A percentile compares a stretch with the other conserved stretches of the same genome.
Evolutionary conservation across 2,113 vertebrate genomes (phyloP).

Genomic region (Carollia perspicillata): DNA sequence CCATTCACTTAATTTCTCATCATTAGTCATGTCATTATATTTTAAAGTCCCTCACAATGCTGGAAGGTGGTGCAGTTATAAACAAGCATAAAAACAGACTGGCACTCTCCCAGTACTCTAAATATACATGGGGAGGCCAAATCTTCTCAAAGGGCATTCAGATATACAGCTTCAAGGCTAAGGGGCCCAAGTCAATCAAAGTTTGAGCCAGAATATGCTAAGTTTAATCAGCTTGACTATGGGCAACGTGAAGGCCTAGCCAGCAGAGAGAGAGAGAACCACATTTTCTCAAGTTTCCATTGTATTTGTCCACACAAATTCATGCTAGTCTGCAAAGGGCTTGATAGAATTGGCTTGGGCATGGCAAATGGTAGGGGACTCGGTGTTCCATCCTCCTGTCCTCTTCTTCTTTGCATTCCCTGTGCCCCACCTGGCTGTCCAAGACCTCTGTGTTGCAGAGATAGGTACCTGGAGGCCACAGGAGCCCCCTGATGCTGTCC

Average conservation of each 20-base stretch:
- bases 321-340: not conserved
- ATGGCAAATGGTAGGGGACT: not conserved
- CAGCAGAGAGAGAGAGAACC: not conserved
- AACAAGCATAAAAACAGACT: constrained; percentile 46
- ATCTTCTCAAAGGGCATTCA: constrained; percentile 35
- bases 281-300: not conserved
- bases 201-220: constrained; percentile 34
- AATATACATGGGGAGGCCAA: not conserved
- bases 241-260: not conserved
- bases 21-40: constrained; percentile 44
- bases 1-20: constrained; percentile 42
- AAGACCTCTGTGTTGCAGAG: not conserved
- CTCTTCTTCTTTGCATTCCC: not conserved
- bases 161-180: constrained; percentile 26
- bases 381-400: too few relatives aligned
- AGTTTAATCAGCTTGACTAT: constrained; percentile 8
- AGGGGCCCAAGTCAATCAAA: constrained; percentile 27
- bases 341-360: not conserved
- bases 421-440: not conserved
- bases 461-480: not conserved
- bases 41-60: constrained; percentile 31
- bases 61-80: constrained; percentile 43
- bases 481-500: not conserved
- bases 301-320: not conserved
- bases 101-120: not conserved